Percentiles rank a stretch among this genome's conserved stretches.
phyloP scores from a whole-genome alignment of 2,797 vertebrate species.

The Chiloscyllium punctatum region DNA sequence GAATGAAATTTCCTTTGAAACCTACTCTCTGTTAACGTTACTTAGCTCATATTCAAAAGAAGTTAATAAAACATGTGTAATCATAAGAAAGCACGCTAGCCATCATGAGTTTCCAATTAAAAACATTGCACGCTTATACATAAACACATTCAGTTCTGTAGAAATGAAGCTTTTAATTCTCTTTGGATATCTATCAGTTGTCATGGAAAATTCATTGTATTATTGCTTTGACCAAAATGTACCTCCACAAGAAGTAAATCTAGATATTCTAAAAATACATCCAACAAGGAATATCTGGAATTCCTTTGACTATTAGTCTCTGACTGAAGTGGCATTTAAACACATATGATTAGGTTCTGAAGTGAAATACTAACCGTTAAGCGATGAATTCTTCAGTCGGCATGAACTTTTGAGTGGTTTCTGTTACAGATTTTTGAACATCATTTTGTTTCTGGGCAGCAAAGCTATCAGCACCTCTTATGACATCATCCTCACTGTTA shows the following conservation, averaged over 20 bases:
- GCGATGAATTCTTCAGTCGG: conserved; percentile 54
- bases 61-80: neutral
- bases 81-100: neutral
- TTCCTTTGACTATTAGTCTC: conserved; percentile 75
- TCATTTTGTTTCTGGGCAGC: conserved; percentile 58
- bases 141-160: neutral
- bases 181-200: conserved; percentile 5
- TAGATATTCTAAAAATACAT: conserved; percentile 88
- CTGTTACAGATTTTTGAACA: conserved; percentile 58
- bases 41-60: neutral
- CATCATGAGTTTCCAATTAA: neutral
- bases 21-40: neutral
- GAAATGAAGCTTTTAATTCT: neutral
- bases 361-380: conserved; percentile 58
- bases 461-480: conserved; percentile 40
- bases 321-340: conserved; percentile 80
- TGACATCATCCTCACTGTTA: neutral
- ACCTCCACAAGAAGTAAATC: conserved; percentile 64
- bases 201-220: conserved; percentile 13
- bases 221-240: conserved; percentile 49
- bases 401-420: conserved; percentile 70
- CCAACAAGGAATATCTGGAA: conserved; percentile 79
- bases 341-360: conserved; percentile 58
- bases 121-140: neutral
- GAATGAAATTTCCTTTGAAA: neutral